phyloP scores from a whole-genome alignment of 2,113 vertebrate genomes.

The Phycodurus eques region DNA sequence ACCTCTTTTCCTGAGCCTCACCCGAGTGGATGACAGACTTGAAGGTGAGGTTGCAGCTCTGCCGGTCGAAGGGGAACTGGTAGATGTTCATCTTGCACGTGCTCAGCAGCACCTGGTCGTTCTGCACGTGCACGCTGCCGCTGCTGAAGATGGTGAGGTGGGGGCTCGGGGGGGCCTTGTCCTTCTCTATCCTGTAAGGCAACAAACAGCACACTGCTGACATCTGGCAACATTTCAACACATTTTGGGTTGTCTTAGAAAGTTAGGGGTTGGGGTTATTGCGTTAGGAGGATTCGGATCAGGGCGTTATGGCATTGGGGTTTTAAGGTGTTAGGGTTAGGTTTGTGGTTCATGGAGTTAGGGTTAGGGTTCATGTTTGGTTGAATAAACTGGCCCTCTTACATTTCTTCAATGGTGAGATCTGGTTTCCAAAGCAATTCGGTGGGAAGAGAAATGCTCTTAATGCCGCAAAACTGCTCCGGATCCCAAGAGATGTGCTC shows the following conservation, averaged over 20 bases:
- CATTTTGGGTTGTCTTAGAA: neutral
- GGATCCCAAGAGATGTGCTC: conserved; percentile 2
- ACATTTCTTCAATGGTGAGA: conserved; percentile 4
- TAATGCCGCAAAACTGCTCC: neutral
- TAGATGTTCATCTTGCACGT: conserved; percentile 63
- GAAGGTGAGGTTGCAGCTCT: conserved; percentile 60
- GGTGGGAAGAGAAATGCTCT: neutral
- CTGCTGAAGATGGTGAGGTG: conserved; percentile 43
- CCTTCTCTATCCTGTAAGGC: conserved; percentile 56
- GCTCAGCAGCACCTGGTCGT: conserved; percentile 57
- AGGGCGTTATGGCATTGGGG: too few species aligned
- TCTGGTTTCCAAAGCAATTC: neutral
- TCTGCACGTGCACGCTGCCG: conserved; percentile 42
- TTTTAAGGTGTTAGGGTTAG: too few species aligned
- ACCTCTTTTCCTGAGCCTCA: conserved; percentile 21
- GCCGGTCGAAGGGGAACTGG: conserved; percentile 63
- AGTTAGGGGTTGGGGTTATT: neutral
- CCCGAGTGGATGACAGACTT: conserved; percentile 45
- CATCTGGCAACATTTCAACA: too few species aligned
- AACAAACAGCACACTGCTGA: conserved; percentile 5
- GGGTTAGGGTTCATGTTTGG: too few species aligned
- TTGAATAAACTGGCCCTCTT: neutral
- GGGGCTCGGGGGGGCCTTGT: conserved; percentile 46
- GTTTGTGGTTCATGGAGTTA: too few species aligned
- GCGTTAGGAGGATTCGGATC: too few species aligned